Base-by-base conservation (phyloP, 1,140 invertebrate species). In the Orchesella cincta region DNA sequence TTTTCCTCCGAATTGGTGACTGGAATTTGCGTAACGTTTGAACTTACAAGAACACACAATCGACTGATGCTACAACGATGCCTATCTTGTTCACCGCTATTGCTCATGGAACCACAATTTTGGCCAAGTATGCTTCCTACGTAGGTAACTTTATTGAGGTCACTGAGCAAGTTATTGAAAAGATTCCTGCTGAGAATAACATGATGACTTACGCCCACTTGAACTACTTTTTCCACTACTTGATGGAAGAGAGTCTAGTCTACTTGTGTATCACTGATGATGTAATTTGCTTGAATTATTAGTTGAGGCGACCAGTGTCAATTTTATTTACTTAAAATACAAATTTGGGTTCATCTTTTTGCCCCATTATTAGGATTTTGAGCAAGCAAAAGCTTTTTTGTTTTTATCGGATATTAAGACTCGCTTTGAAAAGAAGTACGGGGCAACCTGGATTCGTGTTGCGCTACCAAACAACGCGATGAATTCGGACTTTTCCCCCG, bases 241-340 rank as follows among this genome's bases (percentile, higher is more conserved):
- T 95, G 75, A 91, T 90, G 79, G 93, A 97, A 86, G 91, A 95
- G 83, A 88, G 90, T 83, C 90, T 97, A 79, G 90, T 96, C 82
- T 97, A 95, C 85, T 91, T 98, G 86, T 97, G 95, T 83, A 97
- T 97, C 71, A 95, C 95, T 75, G 95, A 97, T 87, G 94, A 96
- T 90, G 95, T 97, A 90, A 91, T n/a, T 51, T 12, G 46, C n/a
- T 14, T 12, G 46, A 14, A 14, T 51, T 51, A 14, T n/a, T 12
- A 14, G 12, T 51, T n/a, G n/a, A 23, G 8, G 31, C 36, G 64
- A 35, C 8, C 20, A 52, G 62, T 78, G n/a, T 75, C 78, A 75
- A 74, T 72, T 76, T 77, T 29, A 81, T 79, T 78, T 82, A 81
- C 81, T 81, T 82, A 75, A 83, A n/a, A n/a, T n/a, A n/a, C n/a